A percentile compares a stretch with the other conserved stretches of the same genome.
These are phyloP conservation scores for Sinocyclocheilus grahami DNA, from an alignment of 2,113 vertebrate species.

Conservation along the genomic window DNA sequence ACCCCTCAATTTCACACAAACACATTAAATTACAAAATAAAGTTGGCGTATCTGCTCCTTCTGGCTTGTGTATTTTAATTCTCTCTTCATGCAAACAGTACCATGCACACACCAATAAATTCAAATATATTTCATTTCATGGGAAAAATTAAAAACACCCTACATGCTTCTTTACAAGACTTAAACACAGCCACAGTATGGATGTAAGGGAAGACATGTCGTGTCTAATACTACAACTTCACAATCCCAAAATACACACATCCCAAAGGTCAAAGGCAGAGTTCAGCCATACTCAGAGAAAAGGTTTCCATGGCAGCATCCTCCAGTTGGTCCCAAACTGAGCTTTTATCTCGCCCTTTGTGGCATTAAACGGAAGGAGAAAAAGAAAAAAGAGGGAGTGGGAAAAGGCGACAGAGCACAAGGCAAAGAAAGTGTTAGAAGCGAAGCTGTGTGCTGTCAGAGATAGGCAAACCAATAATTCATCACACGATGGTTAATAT, in stretches of 20 bases:
- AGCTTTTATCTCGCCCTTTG: slow-evolving; percentile 99
- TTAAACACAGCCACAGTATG: slow-evolving; percentile 2
- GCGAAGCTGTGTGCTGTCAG: slow-evolving; percentile 8
- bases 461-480: neutral
- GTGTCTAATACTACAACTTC: slow-evolving; percentile 21
- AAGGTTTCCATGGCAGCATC: slow-evolving; percentile 99
- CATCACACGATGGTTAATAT: neutral
- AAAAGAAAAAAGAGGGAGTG: slow-evolving; percentile 3
- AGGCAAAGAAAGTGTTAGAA: slow-evolving; percentile 33
- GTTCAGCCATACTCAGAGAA: slow-evolving; percentile 95
- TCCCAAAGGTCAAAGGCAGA: slow-evolving; percentile 59
- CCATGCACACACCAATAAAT: slow-evolving; percentile 18
- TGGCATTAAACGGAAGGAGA: slow-evolving; percentile 71
- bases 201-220: neutral
- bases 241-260: slow-evolving; percentile 22
- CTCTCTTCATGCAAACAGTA: slow-evolving; percentile 14
- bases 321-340: slow-evolving; percentile 99
- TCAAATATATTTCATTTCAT: neutral
- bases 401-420: slow-evolving; percentile 17
- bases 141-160: neutral
- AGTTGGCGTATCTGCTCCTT: neutral
- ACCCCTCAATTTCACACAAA: slow-evolving; percentile 17
- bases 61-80: neutral
- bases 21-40: neutral
- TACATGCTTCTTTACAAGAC: slow-evolving; percentile 33